Conservation (phyloP, 2,113 vertebrate genomes). For the Regulus satrapa region DNA sequence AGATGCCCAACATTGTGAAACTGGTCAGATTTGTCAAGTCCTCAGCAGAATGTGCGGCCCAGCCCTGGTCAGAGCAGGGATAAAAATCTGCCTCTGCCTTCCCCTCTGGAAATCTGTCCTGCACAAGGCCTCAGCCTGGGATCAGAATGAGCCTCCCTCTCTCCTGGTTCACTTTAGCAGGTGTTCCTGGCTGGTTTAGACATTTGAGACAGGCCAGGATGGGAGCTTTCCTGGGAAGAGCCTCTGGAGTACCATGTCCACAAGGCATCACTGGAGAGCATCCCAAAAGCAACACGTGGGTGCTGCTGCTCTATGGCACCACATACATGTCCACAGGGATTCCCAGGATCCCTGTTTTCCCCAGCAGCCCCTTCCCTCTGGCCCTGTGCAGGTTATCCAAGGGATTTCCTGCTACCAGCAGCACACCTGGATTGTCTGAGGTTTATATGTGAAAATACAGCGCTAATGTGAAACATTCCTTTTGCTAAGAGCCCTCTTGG, state of each 20-base stretch:
- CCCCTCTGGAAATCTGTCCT: not conserved
- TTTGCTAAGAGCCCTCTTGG: not conserved
- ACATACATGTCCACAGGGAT: accelerated
- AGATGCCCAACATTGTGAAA: not conserved
- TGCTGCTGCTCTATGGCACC: not conserved
- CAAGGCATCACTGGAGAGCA: not conserved
- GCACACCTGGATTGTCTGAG: not conserved
- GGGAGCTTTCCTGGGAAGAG: not conserved
- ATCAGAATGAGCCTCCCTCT: not conserved
- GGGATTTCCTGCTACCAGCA: not conserved
- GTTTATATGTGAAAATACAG: not conserved
- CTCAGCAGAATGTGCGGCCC: not conserved
- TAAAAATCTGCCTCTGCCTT: not conserved
- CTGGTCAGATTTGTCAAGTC: not conserved
- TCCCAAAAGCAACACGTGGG: not conserved
- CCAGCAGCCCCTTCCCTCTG: not conserved
- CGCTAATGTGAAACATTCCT: not conserved
- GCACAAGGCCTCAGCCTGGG: not conserved
- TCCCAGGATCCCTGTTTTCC: not conserved
- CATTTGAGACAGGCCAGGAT: not conserved
- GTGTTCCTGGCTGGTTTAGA: not conserved
- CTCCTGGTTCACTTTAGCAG: not conserved
- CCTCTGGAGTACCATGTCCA: not conserved
- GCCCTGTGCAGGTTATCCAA: not conserved
- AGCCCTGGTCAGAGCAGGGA: not conserved